These are phyloP conservation scores for Phrynocephalus guinanensis DNA, from an alignment of 2,797 vertebrate genomes.

Conservation along the genomic window DNA sequence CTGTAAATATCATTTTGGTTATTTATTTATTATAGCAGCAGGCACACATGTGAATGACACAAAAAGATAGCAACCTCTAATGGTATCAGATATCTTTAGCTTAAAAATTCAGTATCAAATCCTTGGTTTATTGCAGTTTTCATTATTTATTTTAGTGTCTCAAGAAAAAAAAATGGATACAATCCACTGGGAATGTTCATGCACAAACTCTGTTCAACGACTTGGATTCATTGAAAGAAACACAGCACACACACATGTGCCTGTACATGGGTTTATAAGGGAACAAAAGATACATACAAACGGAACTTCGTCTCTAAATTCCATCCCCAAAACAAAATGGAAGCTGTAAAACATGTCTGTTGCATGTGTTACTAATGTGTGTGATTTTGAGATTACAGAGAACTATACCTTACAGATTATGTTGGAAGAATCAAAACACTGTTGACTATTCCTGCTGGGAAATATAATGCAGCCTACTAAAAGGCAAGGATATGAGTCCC, in stretches of 20 bases:
- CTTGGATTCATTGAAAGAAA: neutral
- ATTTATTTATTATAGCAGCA: conserved; percentile 72
- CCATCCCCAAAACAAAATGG: neutral
- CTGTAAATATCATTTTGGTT: conserved; percentile 68
- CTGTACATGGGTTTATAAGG: neutral
- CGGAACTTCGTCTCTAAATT: too few species aligned
- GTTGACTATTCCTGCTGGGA: neutral
- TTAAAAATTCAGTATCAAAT: conserved; percentile 69
- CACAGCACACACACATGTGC: neutral
- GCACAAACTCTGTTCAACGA: conserved; percentile 3
- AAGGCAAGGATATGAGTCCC: too few species aligned
- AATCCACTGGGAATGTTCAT: conserved; percentile 41
- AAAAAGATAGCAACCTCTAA: conserved; percentile 62
- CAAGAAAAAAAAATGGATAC: conserved; percentile 40
- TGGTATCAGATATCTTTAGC: conserved; percentile 70
- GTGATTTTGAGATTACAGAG: neutral
- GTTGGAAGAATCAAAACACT: neutral
- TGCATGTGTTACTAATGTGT: neutral
- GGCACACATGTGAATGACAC: conserved; percentile 64
- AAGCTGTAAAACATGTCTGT: neutral
- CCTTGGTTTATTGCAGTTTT: conserved; percentile 63
- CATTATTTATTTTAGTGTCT: conserved; percentile 67
- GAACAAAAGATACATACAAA: neutral
- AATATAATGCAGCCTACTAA: neutral
- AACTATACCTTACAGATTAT: neutral